Conservation (phyloP, 2,113 vertebrate species). For the Melanostigma gelatinosum region DNA sequence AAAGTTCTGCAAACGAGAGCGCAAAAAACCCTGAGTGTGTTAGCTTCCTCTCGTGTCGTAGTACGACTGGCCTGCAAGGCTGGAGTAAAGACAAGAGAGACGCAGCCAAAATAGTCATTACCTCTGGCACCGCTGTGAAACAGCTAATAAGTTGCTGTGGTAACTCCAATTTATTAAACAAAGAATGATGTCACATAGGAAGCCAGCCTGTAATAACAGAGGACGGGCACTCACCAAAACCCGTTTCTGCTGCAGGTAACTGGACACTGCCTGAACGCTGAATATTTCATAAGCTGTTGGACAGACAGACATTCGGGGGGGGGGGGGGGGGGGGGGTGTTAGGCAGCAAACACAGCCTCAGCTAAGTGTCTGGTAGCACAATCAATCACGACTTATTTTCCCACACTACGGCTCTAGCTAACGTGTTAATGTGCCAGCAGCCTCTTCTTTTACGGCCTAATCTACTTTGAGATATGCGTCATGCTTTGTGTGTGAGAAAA, state of each 20-base stretch:
- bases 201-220: conserved; percentile 2
- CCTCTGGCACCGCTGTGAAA: conserved; percentile 34
- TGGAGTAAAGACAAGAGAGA: conserved; percentile 18
- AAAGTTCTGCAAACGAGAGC: neutral
- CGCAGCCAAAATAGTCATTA: conserved; percentile 24
- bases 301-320: conserved; percentile 32
- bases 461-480: conserved; percentile 36
- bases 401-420: conserved; percentile 47
- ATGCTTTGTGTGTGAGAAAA: conserved; percentile 34
- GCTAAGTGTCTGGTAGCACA: conserved; percentile 60
- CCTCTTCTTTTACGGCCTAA: conserved; percentile 25
- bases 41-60: neutral
- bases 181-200: conserved; percentile 16
- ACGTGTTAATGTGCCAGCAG: conserved; percentile 47
- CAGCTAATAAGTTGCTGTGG: conserved; percentile 13
- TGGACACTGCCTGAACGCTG: conserved; percentile 9
- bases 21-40: neutral
- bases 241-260: conserved; percentile 43
- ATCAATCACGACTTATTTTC: conserved; percentile 63
- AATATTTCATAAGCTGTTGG: conserved; percentile 65
- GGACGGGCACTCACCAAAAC: neutral
- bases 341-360: conserved; percentile 51
- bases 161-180: conserved; percentile 36
- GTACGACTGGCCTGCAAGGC: conserved; percentile 11
- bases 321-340: conserved; percentile 10